A percentile compares a stretch with the other conserved stretches of the same genome.
phyloP scores from a whole-genome alignment of 1,140 invertebrate genomes.

The Plodia interpunctella region DNA sequence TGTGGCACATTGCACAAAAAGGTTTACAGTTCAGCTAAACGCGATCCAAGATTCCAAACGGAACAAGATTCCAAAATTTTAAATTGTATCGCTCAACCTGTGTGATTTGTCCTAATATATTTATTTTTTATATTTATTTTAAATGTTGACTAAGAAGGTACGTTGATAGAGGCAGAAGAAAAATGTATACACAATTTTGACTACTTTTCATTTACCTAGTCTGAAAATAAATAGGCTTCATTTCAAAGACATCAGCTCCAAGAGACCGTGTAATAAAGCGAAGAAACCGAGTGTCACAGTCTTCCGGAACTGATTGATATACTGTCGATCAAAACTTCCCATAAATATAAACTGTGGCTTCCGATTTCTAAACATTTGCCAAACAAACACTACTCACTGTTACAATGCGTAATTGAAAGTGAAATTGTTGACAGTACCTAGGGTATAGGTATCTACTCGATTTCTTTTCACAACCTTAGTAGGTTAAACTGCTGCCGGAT shows the following conservation, averaged over 20 bases:
- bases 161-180: too few relatives aligned
- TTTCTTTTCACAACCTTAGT: conserved; percentile 1
- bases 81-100: too few relatives aligned
- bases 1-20: too few relatives aligned
- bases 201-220: not conserved
- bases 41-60: too few relatives aligned
- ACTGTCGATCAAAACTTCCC: not conserved
- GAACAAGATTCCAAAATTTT: too few relatives aligned
- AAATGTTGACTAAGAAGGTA: too few relatives aligned
- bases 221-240: not conserved
- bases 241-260: not conserved
- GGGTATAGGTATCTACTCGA: not conserved
- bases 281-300: not conserved
- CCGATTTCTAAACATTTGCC: conserved; percentile 9
- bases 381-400: conserved; percentile 5
- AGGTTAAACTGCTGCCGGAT: not conserved
- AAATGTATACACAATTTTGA: too few relatives aligned
- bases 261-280: not conserved
- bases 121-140: too few relatives aligned
- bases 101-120: too few relatives aligned
- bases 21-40: too few relatives aligned
- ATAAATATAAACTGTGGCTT: conserved; percentile 10
- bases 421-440: conserved; percentile 3
- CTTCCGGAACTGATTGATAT: conserved; percentile 7
- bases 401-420: conserved; percentile 10